These are phyloP conservation scores for Pelobates fuscus DNA, from an alignment of 2,113 vertebrate genomes.

Conservation along the genomic window DNA sequence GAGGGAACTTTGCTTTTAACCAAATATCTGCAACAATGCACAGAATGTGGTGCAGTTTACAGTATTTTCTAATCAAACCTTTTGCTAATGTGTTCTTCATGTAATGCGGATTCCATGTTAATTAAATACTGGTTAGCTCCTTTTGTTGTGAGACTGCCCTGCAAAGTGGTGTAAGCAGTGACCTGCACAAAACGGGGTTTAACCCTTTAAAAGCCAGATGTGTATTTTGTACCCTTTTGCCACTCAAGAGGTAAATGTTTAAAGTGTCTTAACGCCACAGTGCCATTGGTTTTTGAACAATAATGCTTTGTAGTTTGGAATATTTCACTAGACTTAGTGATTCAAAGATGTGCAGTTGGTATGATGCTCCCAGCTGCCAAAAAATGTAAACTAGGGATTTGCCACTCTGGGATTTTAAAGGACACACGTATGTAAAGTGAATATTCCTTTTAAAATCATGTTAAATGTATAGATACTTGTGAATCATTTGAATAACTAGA, in stretches of 20 bases:
- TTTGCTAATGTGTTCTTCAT: constrained; percentile 5
- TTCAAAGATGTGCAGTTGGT: too few species aligned
- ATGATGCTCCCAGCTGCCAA: too few species aligned
- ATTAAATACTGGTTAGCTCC: neutral
- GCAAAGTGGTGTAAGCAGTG: neutral
- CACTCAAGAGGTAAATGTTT: neutral
- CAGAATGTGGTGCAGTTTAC: constrained; percentile 28
- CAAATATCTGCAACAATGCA: constrained; percentile 48
- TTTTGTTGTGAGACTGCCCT: neutral
- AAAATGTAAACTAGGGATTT: too few species aligned
- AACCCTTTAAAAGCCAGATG: too few species aligned
- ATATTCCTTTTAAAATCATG: too few species aligned
- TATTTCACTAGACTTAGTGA: too few species aligned
- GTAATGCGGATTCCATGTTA: constrained; percentile 6
- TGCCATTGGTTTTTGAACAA: neutral
- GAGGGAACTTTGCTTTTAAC: constrained; percentile 34
- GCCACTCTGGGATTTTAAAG: too few species aligned
- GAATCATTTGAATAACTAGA: too few species aligned
- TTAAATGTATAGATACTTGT: too few species aligned
- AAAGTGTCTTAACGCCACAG: neutral
- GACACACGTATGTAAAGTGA: too few species aligned
- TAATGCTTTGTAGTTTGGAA: too few species aligned
- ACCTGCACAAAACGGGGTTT: too few species aligned
- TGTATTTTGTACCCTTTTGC: neutral
- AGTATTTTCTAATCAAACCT: constrained; percentile 28